Conservation (phyloP, 2,888 invertebrate genomes). For the Trichopria drosophilae region DNA sequence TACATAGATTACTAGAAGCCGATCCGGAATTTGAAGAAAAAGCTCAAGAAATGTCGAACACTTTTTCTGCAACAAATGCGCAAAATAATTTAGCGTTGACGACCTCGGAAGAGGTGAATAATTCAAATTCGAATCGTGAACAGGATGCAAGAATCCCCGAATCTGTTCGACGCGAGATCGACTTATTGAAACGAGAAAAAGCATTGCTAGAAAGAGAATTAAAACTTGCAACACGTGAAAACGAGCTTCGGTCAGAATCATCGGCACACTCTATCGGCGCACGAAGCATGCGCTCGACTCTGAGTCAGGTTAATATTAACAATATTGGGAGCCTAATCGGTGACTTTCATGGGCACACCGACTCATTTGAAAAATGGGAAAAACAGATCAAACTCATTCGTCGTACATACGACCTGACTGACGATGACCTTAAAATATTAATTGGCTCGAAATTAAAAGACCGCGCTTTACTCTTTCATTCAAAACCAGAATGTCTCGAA, state of each 20-base stretch:
- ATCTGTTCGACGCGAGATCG: neutral
- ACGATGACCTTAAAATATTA: slow-evolving; percentile 26
- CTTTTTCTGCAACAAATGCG: neutral
- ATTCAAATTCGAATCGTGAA: too few species aligned
- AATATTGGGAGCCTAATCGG: slow-evolving; percentile 23
- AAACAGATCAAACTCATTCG: slow-evolving; percentile 27
- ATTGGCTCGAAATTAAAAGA: slow-evolving; percentile 28
- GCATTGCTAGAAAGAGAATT: slow-evolving; percentile 1
- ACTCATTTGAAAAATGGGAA: slow-evolving; percentile 27
- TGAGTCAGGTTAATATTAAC: neutral
- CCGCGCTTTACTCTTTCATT: slow-evolving; percentile 32
- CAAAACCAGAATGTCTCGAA: slow-evolving; percentile 27
- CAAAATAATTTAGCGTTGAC: too few species aligned
- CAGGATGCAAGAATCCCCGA: too few species aligned
- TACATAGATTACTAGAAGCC: slow-evolving; percentile 4
- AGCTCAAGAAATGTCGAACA: neutral
- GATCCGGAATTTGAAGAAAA: slow-evolving; percentile 26
- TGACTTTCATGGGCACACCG: slow-evolving; percentile 25
- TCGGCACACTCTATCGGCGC: too few species aligned
- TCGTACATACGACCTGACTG: slow-evolving; percentile 21
- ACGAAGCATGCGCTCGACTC: too few species aligned
- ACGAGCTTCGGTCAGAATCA: too few species aligned
- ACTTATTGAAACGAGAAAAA: neutral
- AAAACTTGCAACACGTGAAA: neutral
- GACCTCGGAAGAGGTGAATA: neutral